These are phyloP conservation scores for Xenopus laevis DNA, from an alignment of 2,113 vertebrate genomes.

Conservation along the genomic window DNA sequence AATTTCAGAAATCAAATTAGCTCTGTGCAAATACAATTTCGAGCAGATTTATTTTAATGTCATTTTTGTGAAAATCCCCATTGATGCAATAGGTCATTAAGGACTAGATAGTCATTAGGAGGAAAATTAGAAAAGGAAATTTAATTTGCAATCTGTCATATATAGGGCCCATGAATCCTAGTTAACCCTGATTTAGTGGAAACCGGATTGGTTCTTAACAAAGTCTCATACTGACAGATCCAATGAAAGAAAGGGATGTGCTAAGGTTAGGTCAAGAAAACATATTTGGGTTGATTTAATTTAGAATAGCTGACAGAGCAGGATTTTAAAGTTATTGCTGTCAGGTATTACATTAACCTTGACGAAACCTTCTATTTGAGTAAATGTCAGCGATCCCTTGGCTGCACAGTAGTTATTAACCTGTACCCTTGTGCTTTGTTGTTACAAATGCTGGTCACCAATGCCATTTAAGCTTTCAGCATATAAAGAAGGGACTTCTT, in stretches of 20 bases:
- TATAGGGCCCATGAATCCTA: background rate
- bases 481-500: too few species aligned
- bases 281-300: conserved; percentile 6
- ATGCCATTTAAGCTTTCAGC: too few species aligned
- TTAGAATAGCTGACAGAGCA: background rate
- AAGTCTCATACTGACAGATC: background rate
- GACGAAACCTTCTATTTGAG: background rate
- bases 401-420: background rate
- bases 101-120: conserved; percentile 17
- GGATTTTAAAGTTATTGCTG: background rate
- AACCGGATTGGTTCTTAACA: background rate
- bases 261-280: conserved; percentile 1
- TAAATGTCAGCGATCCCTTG: background rate
- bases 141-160: conserved; percentile 21
- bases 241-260: conserved; percentile 1
- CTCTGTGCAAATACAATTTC: conserved; percentile 26
- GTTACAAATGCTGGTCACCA: background rate
- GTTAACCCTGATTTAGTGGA: conserved; percentile 26
- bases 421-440: background rate
- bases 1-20: conserved; percentile 15
- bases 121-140: conserved; percentile 31
- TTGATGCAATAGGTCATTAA: conserved; percentile 33
- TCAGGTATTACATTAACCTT: conserved; percentile 1
- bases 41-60: conserved; percentile 40
- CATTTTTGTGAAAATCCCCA: conserved; percentile 32